Evolutionary conservation across 2,797 vertebrate genomes (phyloP).

Genomic region (Ctenosaura bakeri): DNA sequence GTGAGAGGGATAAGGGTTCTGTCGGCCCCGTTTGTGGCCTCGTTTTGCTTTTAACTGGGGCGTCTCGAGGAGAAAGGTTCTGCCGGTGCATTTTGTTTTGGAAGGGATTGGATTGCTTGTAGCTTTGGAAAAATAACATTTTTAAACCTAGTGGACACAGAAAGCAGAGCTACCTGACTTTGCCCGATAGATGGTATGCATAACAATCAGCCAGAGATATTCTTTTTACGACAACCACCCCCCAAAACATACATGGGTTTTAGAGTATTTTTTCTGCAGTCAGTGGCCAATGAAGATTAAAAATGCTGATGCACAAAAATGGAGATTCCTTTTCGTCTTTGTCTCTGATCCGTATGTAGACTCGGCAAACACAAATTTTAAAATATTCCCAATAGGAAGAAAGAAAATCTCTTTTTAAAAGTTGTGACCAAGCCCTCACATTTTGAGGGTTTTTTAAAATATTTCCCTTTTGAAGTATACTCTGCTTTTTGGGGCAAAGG

Average conservation of each 20-base stretch:
- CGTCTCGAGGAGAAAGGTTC: neutral
- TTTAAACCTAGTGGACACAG: neutral
- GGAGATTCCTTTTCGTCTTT: too few species aligned
- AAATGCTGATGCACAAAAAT: neutral
- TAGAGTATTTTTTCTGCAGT: accelerated
- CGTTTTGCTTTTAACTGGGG: neutral
- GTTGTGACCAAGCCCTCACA: constrained; percentile 18
- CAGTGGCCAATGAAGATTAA: accelerated
- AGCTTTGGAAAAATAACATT: neutral
- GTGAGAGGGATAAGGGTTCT: neutral
- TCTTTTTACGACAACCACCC: too few species aligned
- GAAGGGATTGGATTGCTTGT: neutral
- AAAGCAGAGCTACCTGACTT: neutral
- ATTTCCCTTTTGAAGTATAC: constrained; percentile 21
- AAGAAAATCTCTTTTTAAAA: constrained; percentile 29
- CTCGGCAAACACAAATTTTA: constrained; percentile 30
- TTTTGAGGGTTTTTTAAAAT: neutral
- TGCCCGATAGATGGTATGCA: neutral
- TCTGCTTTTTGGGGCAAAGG: constrained; percentile 22
- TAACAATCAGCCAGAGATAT: too few species aligned
- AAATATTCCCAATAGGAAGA: constrained; percentile 53
- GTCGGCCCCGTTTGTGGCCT: too few species aligned
- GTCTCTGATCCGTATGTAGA: neutral
- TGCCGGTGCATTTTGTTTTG: neutral
- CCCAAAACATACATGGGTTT: neutral